A percentile compares a stretch with the other conserved stretches of the same genome.
Conservation (phyloP, 2,113 vertebrate genomes). For the Pyrgilauda ruficollis region DNA sequence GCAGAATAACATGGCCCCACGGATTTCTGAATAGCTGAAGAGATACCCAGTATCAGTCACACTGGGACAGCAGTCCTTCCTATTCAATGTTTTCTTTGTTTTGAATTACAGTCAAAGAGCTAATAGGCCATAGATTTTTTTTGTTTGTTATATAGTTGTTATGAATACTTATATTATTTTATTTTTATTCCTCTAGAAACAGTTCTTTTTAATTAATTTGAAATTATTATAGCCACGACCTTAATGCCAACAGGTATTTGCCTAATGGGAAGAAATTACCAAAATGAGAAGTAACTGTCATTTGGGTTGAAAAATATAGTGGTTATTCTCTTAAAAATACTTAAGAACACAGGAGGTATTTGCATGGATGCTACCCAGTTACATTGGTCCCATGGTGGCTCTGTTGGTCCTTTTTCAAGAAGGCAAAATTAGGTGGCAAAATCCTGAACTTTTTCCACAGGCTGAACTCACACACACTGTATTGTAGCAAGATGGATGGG, state of each 20-base stretch:
- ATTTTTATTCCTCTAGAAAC: neutral
- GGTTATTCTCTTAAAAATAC: slow-evolving; percentile 21
- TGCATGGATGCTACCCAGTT: neutral
- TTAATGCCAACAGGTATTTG: slow-evolving; percentile 41
- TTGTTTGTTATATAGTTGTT: neutral
- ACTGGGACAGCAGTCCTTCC: neutral
- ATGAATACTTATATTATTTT: slow-evolving; percentile 2
- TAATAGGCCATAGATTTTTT: neutral
- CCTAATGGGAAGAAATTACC: slow-evolving; percentile 57
- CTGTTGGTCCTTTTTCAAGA: slow-evolving; percentile 49
- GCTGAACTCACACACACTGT: neutral
- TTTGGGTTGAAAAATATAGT: slow-evolving; percentile 38
- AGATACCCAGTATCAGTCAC: slow-evolving; percentile 18
- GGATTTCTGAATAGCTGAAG: neutral
- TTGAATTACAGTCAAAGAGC: neutral
- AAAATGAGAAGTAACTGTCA: slow-evolving; percentile 19
- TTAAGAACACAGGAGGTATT: slow-evolving; percentile 50
- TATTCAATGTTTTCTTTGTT: neutral
- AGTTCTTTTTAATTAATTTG: slow-evolving; percentile 13
- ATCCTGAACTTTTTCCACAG: neutral
- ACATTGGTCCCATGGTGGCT: neutral
- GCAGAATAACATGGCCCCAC: slow-evolving; percentile 3
- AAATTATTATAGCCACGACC: neutral
- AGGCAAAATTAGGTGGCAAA: slow-evolving; percentile 34
- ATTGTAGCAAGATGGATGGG: neutral